A percentile compares a stretch with the other conserved stretches of the same genome.
Evolutionary conservation across 30 jellyfish, hydroid and myxozoan species (phyloP).

Genomic region (Cassiopea xamachana): DNA sequence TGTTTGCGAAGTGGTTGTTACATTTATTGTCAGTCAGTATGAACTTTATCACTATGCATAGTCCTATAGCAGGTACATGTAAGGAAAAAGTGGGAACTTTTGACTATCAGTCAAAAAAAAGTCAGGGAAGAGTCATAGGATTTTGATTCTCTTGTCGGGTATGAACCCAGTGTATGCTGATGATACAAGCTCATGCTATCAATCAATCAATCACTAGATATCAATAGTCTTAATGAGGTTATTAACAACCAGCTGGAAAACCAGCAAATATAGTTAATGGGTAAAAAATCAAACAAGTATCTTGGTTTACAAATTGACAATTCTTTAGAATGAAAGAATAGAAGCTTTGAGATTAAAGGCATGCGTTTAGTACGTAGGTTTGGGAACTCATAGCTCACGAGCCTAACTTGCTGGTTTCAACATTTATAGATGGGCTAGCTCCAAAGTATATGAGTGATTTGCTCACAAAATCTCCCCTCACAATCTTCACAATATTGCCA

Average conservation of each 20-base stretch:
- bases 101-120: too few species aligned
- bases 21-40: too few species aligned
- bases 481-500: too few species aligned
- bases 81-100: too few species aligned
- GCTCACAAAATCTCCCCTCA: not conserved
- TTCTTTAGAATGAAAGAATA: not conserved
- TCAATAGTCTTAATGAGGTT: constrained; percentile 37
- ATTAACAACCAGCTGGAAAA: not conserved
- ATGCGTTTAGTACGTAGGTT: not conserved
- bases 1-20: too few species aligned
- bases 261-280: not conserved
- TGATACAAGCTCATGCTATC: constrained; percentile 18
- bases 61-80: too few species aligned
- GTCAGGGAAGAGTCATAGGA: too few species aligned
- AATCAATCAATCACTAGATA: not conserved
- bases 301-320: not conserved
- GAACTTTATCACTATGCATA: too few species aligned
- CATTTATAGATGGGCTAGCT: too few species aligned
- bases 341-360: not conserved
- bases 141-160: too few species aligned
- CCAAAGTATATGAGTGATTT: not conserved
- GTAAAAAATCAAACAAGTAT: not conserved
- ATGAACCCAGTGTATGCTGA: constrained; percentile 8
- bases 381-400: not conserved
- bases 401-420: too few species aligned